Base-by-base conservation (phyloP, 2,797 vertebrate genomes). In the Catostomus latipinnis region DNA sequence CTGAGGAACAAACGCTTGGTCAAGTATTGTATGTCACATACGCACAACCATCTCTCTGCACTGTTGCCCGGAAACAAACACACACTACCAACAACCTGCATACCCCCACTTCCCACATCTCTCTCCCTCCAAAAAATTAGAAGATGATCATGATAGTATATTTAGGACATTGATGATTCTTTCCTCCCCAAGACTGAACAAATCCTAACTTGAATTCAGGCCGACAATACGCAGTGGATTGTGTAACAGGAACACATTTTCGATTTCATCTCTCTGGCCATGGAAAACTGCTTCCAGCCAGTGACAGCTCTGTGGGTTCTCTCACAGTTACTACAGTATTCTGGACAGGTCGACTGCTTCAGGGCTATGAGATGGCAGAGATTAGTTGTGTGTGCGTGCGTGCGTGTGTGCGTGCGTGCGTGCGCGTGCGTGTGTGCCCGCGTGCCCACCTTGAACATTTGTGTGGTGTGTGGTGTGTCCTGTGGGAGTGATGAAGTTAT, bases 251-350 rank as follows among this genome's bases (percentile, higher is more conserved):
- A 70, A 71, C 8, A 54, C 6, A 12, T 60, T 77, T 13, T 53
- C 46, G 58, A 56, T 49, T 70, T 78, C 11, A 70, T 73, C 48
- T 74, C 22, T 14, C 18, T 8, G 46, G 53, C 18, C 8, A 18
- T 57, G 10, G 22, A 70, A 11, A 79, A 69, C 60, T 56, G 8
- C 48, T 13, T 65, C 4, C 88, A 88, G 91, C 87, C 82, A 90
- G 74, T n/a, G 83, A 85, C 86, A 74, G 70, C 86, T 87, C 18
- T 34, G 65, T 12, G 54, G 78, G 52, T 70, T 88, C 86, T 84
- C 90, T 92, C 74, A 65, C 90, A 91, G 92, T 93, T 88, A 92
- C 87, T 92, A 92, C 90, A 73, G 85, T 88, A 92, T 92, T 92
- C 88, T 34, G 74, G 85, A 88, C 87, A 83, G 88, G 88, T 89